Base-by-base conservation (phyloP, 2,888 invertebrate genomes). In the Troides helena region DNA sequence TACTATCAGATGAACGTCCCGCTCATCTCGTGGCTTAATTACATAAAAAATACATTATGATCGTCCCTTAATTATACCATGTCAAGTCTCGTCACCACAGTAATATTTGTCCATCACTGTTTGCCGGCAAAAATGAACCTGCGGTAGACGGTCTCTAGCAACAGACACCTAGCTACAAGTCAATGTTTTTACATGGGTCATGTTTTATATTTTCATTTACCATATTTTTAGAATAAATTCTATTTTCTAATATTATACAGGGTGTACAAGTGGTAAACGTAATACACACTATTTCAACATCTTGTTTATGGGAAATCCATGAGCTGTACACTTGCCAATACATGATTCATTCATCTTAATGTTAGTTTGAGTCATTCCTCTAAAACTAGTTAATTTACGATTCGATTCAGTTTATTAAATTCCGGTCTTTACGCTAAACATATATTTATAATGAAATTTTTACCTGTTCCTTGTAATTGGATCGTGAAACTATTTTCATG, bases 331-430 rank as follows among this genome's bases (percentile, higher is more conserved):
- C 57, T n/a, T 43, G 17, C 62, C 61, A 62, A 61, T 23, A 43
- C 6, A 62, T 69, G 65, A 69, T 57, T 69, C 69, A 69, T 69
- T 43, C 39, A 39, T 7, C 39, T 36, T 60, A 53, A 68, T 53
- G 18, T 18, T 59, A 56, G 23, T 57, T 21, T 50, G 50, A 50
- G 17, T 50, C 50, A 50, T 50, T 50, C 1, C 50, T 50, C 17
- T 50, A 50, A 17, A 50, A 50, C 50, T 50, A 50, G 17, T 50
- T 14, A 50, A 50, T 50, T 17, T 50, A 50, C 50, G 17, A 14
- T 18, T 14, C 50, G 50, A 50, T 50, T 50, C 50, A 2, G 39
- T 50, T 50, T 17, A 18, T 14, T 50, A 14, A 18, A 18, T 14
- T 50, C 12, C 14, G 5, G 50, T 50, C 0, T 50, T 50, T 50